These are phyloP conservation scores for Ditylenchus dipsaci DNA, from an alignment of 1,140 invertebrate genomes.

Conservation along the genomic window DNA sequence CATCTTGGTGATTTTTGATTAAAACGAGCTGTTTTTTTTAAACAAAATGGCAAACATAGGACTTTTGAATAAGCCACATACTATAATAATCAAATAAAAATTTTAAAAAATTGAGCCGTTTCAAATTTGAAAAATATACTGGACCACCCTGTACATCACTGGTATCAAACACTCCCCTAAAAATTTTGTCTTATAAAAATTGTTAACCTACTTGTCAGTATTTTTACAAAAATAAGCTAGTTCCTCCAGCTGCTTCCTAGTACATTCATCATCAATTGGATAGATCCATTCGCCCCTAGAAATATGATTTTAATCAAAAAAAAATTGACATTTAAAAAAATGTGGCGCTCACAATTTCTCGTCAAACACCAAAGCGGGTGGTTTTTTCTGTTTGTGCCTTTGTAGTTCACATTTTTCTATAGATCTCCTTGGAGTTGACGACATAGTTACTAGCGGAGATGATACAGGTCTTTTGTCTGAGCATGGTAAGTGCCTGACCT, in stretches of 20 bases:
- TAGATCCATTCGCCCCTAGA: slow-evolving; percentile 27
- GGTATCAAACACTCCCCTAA: too few species aligned
- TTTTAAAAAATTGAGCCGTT: too few species aligned
- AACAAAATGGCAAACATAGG: too few species aligned
- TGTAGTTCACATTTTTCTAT: not conserved
- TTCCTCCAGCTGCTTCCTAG: slow-evolving; percentile 7
- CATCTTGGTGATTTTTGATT: too few species aligned
- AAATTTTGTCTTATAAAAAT: too few species aligned
- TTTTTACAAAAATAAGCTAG: slow-evolving; percentile 23
- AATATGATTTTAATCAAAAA: slow-evolving; percentile 1
- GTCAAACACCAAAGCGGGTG: not conserved
- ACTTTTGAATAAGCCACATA: too few species aligned
- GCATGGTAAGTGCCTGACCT: not conserved
- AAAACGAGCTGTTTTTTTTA: too few species aligned
- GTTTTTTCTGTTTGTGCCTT: not conserved
- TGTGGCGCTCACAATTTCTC: not conserved
- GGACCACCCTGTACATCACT: too few species aligned
- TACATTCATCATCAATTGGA: slow-evolving; percentile 15
- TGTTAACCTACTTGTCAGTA: slow-evolving; percentile 19
- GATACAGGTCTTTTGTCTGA: not conserved
- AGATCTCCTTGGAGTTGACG: not conserved
- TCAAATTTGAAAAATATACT: too few species aligned
- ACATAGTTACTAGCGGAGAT: not conserved
- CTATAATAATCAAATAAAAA: too few species aligned
- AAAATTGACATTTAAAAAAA: not conserved